phyloP scores from a whole-genome alignment of 2,113 vertebrate species.

The Neodontobutis hainanensis region DNA sequence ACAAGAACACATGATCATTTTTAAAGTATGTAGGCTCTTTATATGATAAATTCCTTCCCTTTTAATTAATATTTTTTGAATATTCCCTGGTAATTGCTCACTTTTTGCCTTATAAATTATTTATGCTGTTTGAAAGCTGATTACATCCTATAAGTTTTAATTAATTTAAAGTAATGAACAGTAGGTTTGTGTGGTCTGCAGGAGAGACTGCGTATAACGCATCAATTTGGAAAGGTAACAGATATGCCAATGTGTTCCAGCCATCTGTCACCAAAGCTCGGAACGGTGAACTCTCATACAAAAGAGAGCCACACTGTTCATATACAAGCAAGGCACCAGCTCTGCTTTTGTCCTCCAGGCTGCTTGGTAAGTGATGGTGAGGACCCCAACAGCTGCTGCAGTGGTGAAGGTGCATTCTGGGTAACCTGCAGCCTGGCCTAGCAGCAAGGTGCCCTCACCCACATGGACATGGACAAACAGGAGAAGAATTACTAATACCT shows the following conservation, averaged over 20 bases:
- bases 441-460: slow-evolving; percentile 36
- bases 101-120: too few species aligned
- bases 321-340: slow-evolving; percentile 64
- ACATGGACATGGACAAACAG: slow-evolving; percentile 4
- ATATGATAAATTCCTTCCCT: too few species aligned
- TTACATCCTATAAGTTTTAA: too few species aligned
- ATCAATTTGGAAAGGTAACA: slow-evolving; percentile 88
- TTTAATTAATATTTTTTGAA: too few species aligned
- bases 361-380: slow-evolving; percentile 58
- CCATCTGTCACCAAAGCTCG: slow-evolving; percentile 87
- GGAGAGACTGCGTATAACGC: slow-evolving; percentile 87
- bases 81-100: too few species aligned
- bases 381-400: slow-evolving; percentile 17
- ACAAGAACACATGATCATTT: too few species aligned
- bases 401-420: slow-evolving; percentile 15
- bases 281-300: slow-evolving; percentile 76
- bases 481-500: too few species aligned
- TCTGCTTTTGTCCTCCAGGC: slow-evolving; percentile 71
- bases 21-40: too few species aligned
- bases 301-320: slow-evolving; percentile 74
- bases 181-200: slow-evolving; percentile 52
- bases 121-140: too few species aligned
- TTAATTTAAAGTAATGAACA: too few species aligned
- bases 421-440: slow-evolving; percentile 21
- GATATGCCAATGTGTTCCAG: slow-evolving; percentile 84